Base-by-base conservation (phyloP, 2,797 vertebrate genomes). In the Kryptopterus vitreolus region DNA sequence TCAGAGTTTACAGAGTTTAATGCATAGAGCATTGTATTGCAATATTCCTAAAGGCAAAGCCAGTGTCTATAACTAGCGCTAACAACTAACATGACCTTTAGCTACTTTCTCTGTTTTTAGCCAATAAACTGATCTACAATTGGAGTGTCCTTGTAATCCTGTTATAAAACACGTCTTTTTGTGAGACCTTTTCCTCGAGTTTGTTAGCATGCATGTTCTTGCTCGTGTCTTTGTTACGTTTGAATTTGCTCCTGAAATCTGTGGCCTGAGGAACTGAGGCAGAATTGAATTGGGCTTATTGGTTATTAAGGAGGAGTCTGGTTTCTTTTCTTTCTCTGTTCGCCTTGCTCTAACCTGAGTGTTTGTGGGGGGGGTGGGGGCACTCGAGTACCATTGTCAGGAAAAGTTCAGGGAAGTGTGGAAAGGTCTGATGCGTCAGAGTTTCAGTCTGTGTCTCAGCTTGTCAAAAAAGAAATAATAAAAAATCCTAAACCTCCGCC, bases 391-490 rank as follows among this genome's bases (percentile, higher is more conserved):
- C 43, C 76, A 70, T 72, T 43, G 79, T 59, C 53, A 65, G 68
- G n/a, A 77, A 26, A 79, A 52, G 29, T 15, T 70, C 16, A 20
- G 13, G 18, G 29, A 29, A n/a, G 79, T 82, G 71, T 82, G 83
- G 84, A 84, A 80, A 84, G 48, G 71, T 52, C 26, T 7, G 81
- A 62, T 88, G 86, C 20, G 87, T 92, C 91, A 92, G 86, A 90
- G 91, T 94, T 92, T 93, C 90, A 88, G 81, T 87, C 77, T 79
- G 85, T 91, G 92, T 92, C 89, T 90, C 88, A 88, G 83, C 91
- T 89, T 92, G 93, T 87, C 87, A 84, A 83, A 76, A n/a, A n/a
- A n/a, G n/a, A n/a, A n/a, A n/a, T n/a, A n/a, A n/a, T n/a, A n/a
- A n/a, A n/a, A 83, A 76, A 10, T 35, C 70, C 50, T n/a, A 35